A percentile compares a stretch with the other conserved stretches of the same genome.
Conservation (phyloP, 2,113 vertebrate species). For the Hiodon tergisus region DNA sequence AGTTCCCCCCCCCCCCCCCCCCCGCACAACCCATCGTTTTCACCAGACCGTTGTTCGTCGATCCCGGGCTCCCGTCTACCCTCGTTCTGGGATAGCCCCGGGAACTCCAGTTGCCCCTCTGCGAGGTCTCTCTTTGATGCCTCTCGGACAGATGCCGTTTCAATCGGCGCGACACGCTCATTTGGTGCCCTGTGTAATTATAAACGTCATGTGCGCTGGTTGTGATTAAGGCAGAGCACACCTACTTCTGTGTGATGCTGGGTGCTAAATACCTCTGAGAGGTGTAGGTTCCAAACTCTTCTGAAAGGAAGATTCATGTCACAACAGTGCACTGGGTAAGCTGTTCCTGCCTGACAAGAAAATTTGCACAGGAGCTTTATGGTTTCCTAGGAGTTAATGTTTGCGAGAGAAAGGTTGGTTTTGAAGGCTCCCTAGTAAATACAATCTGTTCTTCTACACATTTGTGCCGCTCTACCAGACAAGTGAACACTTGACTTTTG, state of each 20-base stretch:
- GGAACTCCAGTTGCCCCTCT: background rate
- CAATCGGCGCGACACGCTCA: background rate
- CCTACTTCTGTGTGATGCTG: too few species aligned
- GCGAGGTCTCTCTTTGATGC: background rate
- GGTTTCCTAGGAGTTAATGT: too few species aligned
- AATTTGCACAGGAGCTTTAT: too few species aligned
- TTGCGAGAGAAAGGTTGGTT: too few species aligned
- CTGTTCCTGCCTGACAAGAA: background rate
- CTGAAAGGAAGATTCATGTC: background rate
- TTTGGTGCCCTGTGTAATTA: background rate
- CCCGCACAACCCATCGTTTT: background rate
- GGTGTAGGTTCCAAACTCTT: background rate
- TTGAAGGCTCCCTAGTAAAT: too few species aligned
- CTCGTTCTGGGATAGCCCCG: background rate
- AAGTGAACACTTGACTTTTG: too few species aligned
- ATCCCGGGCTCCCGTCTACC: too few species aligned
- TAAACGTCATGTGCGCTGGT: background rate
- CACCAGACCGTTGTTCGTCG: background rate
- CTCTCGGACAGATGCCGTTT: background rate
- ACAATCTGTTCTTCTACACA: too few species aligned
- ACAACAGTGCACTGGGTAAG: background rate
- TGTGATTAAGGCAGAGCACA: too few species aligned
- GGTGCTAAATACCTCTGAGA: background rate
- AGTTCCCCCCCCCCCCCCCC: background rate
- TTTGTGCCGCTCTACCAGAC: too few species aligned